phyloP scores from a whole-genome alignment of 2,888 invertebrate genomes.

The Synergus laeviventris region DNA sequence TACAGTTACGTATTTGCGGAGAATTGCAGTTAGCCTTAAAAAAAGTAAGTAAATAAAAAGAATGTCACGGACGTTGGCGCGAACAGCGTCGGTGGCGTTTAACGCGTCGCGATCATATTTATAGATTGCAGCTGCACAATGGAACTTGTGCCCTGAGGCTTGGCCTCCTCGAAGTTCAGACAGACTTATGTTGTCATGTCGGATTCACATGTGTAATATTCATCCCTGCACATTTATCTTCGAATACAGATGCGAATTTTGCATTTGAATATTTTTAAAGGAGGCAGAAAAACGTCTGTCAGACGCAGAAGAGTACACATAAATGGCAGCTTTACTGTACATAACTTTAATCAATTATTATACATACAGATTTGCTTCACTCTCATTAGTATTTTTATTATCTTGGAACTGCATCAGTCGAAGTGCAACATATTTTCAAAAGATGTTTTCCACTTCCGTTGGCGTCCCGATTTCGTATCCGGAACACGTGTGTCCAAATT shows the following conservation, averaged over 20 bases:
- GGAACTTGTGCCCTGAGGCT: constrained; percentile 22
- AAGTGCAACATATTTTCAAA: constrained; percentile 3
- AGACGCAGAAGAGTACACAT: too few species aligned
- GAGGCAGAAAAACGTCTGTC: too few species aligned
- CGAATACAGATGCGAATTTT: not conserved
- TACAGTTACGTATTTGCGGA: not conserved
- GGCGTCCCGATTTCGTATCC: constrained; percentile 14
- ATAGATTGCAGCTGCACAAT: constrained; percentile 40
- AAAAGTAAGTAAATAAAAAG: constrained; percentile 8
- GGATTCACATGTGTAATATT: constrained; percentile 29
- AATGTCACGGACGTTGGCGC: constrained; percentile 22
- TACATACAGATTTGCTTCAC: too few species aligned
- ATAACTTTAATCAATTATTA: too few species aligned
- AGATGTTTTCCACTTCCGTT: not conserved
- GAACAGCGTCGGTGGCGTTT: constrained; percentile 22
- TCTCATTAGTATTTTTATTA: too few species aligned
- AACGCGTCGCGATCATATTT: constrained; percentile 34
- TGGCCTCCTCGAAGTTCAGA: constrained; percentile 35
- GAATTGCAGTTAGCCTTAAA: not conserved
- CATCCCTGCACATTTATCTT: constrained; percentile 9
- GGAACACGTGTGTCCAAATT: constrained; percentile 13
- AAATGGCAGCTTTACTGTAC: too few species aligned
- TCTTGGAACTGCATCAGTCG: not conserved
- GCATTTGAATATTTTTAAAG: too few species aligned
- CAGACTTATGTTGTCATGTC: constrained; percentile 10